These are phyloP conservation scores for Nowickia ferox DNA, from an alignment of 2,888 invertebrate genomes.

Conservation along the genomic window DNA sequence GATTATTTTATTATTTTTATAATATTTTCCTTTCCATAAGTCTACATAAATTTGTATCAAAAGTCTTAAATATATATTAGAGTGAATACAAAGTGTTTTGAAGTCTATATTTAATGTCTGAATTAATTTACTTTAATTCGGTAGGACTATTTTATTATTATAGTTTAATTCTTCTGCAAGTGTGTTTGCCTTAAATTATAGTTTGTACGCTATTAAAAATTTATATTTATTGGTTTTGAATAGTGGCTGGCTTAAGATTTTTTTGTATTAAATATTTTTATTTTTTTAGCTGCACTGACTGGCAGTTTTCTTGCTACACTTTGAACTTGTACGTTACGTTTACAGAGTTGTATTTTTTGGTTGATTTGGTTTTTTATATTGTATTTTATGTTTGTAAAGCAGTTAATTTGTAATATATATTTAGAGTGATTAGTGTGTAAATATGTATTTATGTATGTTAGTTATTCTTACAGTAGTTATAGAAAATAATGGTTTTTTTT, in stretches of 20 bases:
- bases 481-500: background rate
- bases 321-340: slow-evolving; percentile 70
- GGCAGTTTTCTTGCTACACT: background rate
- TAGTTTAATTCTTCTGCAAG: slow-evolving; percentile 1
- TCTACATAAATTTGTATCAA: slow-evolving; percentile 56
- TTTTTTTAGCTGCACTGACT: slow-evolving; percentile 6
- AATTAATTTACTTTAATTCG: slow-evolving; percentile 28
- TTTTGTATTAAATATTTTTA: slow-evolving; percentile 14
- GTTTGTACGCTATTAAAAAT: slow-evolving; percentile 56
- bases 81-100: slow-evolving; percentile 24
- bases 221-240: slow-evolving; percentile 28
- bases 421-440: slow-evolving; percentile 3
- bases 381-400: background rate
- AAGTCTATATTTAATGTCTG: slow-evolving; percentile 6
- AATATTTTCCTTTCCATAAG: background rate
- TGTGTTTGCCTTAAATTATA: slow-evolving; percentile 39
- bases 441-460: background rate
- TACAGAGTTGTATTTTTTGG: slow-evolving; percentile 77
- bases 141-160: slow-evolving; percentile 40
- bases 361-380: background rate
- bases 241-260: slow-evolving; percentile 31
- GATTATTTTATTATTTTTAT: slow-evolving; percentile 25
- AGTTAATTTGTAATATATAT: slow-evolving; percentile 1
- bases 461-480: background rate
- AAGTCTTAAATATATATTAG: slow-evolving; percentile 35